These are phyloP conservation scores for Mionectes olivaceus DNA, from an alignment of 2,797 vertebrate species.

Conservation along the genomic window DNA sequence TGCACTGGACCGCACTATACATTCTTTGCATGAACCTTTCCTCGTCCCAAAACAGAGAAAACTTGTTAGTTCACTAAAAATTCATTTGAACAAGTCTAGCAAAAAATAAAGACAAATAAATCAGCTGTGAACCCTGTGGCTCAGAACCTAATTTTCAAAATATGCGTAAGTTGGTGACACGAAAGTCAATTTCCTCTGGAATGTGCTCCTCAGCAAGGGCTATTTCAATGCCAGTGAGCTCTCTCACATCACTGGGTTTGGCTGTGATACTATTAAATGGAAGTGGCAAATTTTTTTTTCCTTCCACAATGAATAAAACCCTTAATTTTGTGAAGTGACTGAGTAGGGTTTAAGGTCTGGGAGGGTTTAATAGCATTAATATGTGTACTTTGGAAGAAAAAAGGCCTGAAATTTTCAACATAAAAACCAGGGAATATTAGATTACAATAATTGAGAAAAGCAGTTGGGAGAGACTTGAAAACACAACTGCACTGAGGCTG, in stretches of 20 bases:
- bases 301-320: not conserved
- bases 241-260: constrained; percentile 31
- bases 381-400: constrained; percentile 32
- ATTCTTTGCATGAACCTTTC: not conserved
- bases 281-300: constrained; percentile 1
- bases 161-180: constrained; percentile 45
- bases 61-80: not conserved
- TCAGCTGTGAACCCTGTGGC: constrained; percentile 30
- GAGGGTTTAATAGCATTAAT: not conserved
- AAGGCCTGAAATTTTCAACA: not conserved
- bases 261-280: constrained; percentile 28
- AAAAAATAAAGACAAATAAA: constrained; percentile 57
- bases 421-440: not conserved
- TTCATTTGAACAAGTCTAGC: not conserved
- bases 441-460: not conserved
- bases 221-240: constrained; percentile 32
- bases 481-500: not conserved
- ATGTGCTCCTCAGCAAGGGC: constrained; percentile 49
- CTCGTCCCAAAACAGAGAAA: not conserved
- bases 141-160: constrained; percentile 55
- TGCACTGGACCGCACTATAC: accelerated
- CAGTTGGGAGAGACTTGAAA: not conserved
- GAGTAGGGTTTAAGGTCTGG: not conserved
- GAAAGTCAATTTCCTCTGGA: constrained; percentile 71
- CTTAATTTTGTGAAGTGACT: constrained; percentile 7